phyloP scores from a whole-genome alignment of 2,113 vertebrate species.

The Thinocorus orbignyianus region DNA sequence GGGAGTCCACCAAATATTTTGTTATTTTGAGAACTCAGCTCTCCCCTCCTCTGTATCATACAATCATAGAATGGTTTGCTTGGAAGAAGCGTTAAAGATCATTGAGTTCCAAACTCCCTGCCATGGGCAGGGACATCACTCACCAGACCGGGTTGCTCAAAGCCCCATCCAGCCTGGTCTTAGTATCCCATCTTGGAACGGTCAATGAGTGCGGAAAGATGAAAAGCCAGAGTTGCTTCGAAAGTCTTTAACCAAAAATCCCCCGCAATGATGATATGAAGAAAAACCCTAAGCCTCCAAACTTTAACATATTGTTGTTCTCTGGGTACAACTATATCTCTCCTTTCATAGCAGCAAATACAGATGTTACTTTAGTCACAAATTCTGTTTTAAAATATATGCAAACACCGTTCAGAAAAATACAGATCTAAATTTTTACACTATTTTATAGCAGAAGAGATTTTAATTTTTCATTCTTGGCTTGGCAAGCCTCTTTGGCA shows the following conservation, averaged over 20 bases:
- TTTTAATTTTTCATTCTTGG: not conserved
- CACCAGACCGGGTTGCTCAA: no score
- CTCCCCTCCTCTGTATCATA: not conserved
- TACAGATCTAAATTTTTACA: not conserved
- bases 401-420: not conserved
- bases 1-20: not conserved
- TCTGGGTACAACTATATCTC: not conserved
- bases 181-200: not conserved
- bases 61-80: no score
- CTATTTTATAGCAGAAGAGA: not conserved
- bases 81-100: no score
- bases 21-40: not conserved
- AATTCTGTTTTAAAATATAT: not conserved
- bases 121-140: no score
- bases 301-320: not conserved
- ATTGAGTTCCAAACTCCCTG: no score
- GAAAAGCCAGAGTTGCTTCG: not conserved
- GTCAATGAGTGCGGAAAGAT: not conserved
- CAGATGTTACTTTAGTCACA: not conserved
- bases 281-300: not conserved
- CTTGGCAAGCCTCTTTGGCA: not conserved
- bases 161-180: no score
- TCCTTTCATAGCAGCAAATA: not conserved
- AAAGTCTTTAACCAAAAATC: not conserved
- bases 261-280: not conserved